Evolutionary conservation across 1,140 invertebrate genomes (phyloP).

Genomic region (Mamestra configurata): DNA sequence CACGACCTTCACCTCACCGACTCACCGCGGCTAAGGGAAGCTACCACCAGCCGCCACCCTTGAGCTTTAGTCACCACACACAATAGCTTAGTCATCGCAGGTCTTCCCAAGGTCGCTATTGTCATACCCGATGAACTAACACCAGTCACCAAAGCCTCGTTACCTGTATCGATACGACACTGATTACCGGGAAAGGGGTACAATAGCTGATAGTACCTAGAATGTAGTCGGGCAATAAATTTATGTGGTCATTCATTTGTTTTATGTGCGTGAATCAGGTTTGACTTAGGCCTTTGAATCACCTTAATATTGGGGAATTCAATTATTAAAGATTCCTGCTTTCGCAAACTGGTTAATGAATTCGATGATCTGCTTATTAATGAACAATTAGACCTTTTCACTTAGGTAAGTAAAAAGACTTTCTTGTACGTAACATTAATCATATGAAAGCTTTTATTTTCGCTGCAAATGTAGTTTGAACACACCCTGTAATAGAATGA

Average conservation of each 20-base stretch:
- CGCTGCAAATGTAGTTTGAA: too few relatives aligned
- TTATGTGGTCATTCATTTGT: constrained; percentile 15
- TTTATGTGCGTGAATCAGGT: constrained; percentile 23
- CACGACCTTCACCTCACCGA: constrained; percentile 50
- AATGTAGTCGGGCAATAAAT: constrained; percentile 13
- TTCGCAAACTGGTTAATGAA: not conserved
- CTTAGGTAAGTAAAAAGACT: too few relatives aligned
- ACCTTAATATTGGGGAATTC: not conserved
- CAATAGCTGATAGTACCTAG: constrained; percentile 25
- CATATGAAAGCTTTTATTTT: too few relatives aligned
- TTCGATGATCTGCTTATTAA: too few relatives aligned
- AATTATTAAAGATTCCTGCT: not conserved
- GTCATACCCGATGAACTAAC: constrained; percentile 43
- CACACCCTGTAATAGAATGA: not conserved
- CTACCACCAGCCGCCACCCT: constrained; percentile 65
- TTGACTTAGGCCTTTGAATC: too few relatives aligned
- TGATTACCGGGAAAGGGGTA: constrained; percentile 44
- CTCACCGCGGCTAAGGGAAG: constrained; percentile 49
- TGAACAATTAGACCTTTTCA: too few relatives aligned
- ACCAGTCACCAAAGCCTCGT: not conserved
- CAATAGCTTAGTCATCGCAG: constrained; percentile 79
- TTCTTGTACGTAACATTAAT: too few relatives aligned
- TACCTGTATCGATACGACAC: constrained; percentile 20
- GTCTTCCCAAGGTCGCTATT: constrained; percentile 43
- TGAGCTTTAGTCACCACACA: constrained; percentile 79